Evolutionary conservation across 2,888 invertebrate genomes (phyloP).

Genomic region (Meloe dianella): DNA sequence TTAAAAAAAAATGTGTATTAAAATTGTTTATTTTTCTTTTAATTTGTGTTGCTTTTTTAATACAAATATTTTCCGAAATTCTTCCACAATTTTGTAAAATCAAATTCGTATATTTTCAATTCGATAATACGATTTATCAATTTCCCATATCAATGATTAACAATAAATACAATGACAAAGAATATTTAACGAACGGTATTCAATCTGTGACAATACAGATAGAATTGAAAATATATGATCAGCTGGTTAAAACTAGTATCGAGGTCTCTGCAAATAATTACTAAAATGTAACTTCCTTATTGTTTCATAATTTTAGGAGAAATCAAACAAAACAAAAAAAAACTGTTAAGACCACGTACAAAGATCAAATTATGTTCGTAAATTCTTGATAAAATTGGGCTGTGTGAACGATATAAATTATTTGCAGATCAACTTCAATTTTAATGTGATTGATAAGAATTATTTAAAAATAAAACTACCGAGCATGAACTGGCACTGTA

Average conservation of each 20-base stretch:
- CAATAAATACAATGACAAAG: constrained; percentile 5
- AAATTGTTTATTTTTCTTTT: constrained; percentile 45
- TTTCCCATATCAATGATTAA: constrained; percentile 6
- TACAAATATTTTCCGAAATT: constrained; percentile 1
- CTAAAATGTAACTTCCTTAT: background rate
- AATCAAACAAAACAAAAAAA: background rate
- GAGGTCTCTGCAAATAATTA: constrained; percentile 30
- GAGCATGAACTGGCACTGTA: constrained; percentile 58
- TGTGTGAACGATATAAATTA: constrained; percentile 24
- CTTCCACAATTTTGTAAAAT: constrained; percentile 12
- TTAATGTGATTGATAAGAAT: constrained; percentile 48
- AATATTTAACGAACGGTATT: background rate
- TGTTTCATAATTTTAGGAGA: background rate
- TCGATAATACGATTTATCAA: background rate
- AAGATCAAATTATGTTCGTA: too few species aligned
- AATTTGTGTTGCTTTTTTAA: constrained; percentile 40
- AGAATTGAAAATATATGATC: constrained; percentile 7
- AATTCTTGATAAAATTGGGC: constrained; percentile 16
- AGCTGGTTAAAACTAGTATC: too few species aligned
- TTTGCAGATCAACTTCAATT: constrained; percentile 38
- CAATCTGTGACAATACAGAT: background rate
- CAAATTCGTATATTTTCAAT: constrained; percentile 15
- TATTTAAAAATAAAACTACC: background rate
- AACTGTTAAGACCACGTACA: background rate
- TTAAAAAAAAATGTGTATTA: constrained; percentile 46